Conservation (phyloP, 2,113 vertebrate species). For the Brienomyrus brachyistius region DNA sequence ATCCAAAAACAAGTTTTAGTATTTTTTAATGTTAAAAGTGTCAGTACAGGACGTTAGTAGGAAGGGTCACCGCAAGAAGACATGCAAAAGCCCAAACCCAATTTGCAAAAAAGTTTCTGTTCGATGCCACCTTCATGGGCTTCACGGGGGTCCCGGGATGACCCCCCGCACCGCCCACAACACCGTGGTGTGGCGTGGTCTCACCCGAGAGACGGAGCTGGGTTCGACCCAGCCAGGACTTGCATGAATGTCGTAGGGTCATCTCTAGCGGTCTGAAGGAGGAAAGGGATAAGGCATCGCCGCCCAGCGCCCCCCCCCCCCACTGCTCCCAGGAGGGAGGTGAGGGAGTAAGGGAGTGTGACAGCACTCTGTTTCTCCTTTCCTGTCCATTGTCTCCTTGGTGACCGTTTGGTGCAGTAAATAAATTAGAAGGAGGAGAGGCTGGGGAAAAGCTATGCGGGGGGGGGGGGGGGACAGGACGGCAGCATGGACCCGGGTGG, state of each 20-base stretch:
- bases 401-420: slow-evolving; percentile 50
- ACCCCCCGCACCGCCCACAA: background rate
- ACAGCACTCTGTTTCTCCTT: slow-evolving; percentile 47
- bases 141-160: background rate
- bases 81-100: background rate
- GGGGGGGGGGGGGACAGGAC: background rate
- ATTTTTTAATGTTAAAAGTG: background rate
- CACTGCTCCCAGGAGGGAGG: slow-evolving; percentile 12
- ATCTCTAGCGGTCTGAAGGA: background rate
- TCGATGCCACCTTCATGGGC: background rate
- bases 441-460: slow-evolving; percentile 23
- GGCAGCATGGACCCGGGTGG: slow-evolving; percentile 20
- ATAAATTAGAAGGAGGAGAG: slow-evolving; percentile 52
- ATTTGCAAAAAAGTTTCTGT: background rate
- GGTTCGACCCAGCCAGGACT: background rate
- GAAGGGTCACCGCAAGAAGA: background rate
- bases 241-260: background rate
- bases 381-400: slow-evolving; percentile 56
- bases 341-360: slow-evolving; percentile 22
- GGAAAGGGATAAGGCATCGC: background rate
- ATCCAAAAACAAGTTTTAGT: background rate
- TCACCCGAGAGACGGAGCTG: background rate
- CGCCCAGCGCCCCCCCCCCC: background rate
- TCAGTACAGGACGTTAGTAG: background rate
- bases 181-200: background rate